A percentile compares a stretch with the other conserved stretches of the same genome.
Conservation (phyloP, 2,888 invertebrate genomes). For the Nomada goodeniana region DNA sequence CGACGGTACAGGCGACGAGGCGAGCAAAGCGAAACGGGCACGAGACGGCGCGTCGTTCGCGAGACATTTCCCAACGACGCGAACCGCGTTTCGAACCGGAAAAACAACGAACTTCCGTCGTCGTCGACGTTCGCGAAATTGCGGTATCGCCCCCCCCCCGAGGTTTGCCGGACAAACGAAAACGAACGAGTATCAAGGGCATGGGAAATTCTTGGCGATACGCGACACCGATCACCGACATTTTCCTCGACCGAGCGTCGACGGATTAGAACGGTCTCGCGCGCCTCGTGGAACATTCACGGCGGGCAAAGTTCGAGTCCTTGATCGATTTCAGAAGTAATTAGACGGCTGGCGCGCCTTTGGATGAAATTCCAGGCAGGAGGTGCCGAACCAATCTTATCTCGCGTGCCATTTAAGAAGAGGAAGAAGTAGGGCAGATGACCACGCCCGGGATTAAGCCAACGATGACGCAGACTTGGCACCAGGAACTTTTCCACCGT, state of each 20-base stretch:
- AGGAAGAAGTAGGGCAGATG: conserved; percentile 72
- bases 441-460: conserved; percentile 74
- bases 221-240: no score
- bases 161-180: no score
- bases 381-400: conserved; percentile 73
- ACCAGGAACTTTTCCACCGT: conserved; percentile 49
- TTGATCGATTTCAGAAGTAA: conserved; percentile 74
- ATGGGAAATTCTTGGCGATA: not conserved
- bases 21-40: conserved; percentile 33
- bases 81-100: conserved; percentile 23
- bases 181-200: not conserved
- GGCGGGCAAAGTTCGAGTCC: conserved; percentile 70
- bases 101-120: conserved; percentile 15
- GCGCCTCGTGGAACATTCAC: conserved; percentile 59
- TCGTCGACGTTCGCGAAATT: not conserved
- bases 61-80: conserved; percentile 41
- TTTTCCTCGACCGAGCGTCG: not conserved
- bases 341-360: conserved; percentile 70
- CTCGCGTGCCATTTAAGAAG: conserved; percentile 72
- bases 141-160: not conserved
- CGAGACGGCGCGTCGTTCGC: conserved; percentile 27
- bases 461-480: conserved; percentile 59
- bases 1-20: conserved; percentile 42
- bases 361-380: conserved; percentile 73
- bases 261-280: not conserved